Conservation (phyloP, 2,888 invertebrate species). For the Amblyjoppa fuscipennis region DNA sequence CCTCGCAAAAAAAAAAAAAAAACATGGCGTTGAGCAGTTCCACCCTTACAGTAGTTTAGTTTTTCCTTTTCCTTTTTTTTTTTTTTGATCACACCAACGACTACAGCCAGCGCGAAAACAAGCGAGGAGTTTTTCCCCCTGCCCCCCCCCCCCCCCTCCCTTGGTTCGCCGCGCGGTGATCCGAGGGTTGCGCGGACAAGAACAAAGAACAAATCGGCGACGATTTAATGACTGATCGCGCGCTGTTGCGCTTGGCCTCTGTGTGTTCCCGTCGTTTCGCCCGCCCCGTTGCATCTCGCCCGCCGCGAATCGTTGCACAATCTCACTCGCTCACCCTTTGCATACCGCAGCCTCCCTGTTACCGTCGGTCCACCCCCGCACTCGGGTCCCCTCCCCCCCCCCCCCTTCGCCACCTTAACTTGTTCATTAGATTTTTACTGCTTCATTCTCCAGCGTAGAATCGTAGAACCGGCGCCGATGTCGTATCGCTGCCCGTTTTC, state of each 20-base stretch:
- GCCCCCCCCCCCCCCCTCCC: too few species aligned
- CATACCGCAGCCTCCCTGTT: not conserved
- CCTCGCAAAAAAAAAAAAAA: not conserved
- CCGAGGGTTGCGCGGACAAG: slow-evolving; percentile 69
- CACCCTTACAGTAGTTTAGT: too few species aligned
- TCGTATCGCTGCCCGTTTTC: slow-evolving; percentile 41
- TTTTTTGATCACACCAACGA: too few species aligned
- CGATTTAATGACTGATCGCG: slow-evolving; percentile 84
- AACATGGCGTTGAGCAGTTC: slow-evolving; percentile 45
- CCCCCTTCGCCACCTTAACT: slow-evolving; percentile 45
- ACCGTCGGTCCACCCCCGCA: not conserved
- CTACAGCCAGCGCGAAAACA: too few species aligned
- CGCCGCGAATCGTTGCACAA: slow-evolving; percentile 53
- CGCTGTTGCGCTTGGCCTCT: slow-evolving; percentile 77
- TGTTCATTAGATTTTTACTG: slow-evolving; percentile 60
- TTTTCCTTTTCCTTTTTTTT: too few species aligned
- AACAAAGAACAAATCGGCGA: slow-evolving; percentile 83
- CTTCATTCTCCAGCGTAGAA: slow-evolving; percentile 50
- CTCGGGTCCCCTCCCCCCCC: not conserved
- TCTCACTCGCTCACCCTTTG: slow-evolving; percentile 13
- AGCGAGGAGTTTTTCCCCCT: too few species aligned
- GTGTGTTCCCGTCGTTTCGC: slow-evolving; percentile 67
- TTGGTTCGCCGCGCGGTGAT: slow-evolving; percentile 63
- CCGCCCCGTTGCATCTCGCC: slow-evolving; percentile 65
- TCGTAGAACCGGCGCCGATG: slow-evolving; percentile 23